Evolutionary conservation across 2,113 vertebrate genomes (phyloP), one percentile per base, ranked within the genome.

Genomic region (Hypanus sabinus): DNA sequence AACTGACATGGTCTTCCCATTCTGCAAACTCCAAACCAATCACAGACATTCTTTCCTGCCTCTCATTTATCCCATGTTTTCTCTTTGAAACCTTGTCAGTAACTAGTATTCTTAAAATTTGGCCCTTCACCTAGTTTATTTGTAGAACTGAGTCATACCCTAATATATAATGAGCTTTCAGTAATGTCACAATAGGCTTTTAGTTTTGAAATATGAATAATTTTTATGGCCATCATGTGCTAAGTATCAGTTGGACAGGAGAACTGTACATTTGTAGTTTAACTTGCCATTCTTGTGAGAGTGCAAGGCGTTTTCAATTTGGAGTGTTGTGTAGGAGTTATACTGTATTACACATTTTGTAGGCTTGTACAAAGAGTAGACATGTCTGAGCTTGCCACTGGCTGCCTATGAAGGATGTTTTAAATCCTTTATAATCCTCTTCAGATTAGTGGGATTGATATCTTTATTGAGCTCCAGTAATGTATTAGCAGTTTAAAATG

Each of bases 381-480:
- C 85, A 90, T 18, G 85, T 65, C 85, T 90, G 85, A 90, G 30
- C 85, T 65, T 90, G 85, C 16, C 30, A 90, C 8, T 65, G 65
- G 85, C 30, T n/a, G n/a, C n/a, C 38, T 90, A 8, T 68, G 85
- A 68, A 60, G 85, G 60, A 90, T 65, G 27, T 88, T 65, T 16
- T 2, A 90, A 90, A 90, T 62, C 30, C 60, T 90, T 90, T 5
- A 12, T 65, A 62, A 62, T 65, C 60, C 85, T 33, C 6, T 65
- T 7, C n/a, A 90, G 30, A 90, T 90, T 65, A 90, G n/a, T 90
- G 85, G 16, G 30, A 20, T 90, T 90, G 57, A 88, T 88, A 90
- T 65, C 20, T 33, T 7, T 33, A 8, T 68, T n/a, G 14, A 90
- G 14, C 18, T 27, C 16, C 30, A 65, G 57, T 30, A 88, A 88